These are phyloP conservation scores for Pseudolaguvia tuberculata DNA, from an alignment of 2,113 vertebrate species.

Conservation along the genomic window DNA sequence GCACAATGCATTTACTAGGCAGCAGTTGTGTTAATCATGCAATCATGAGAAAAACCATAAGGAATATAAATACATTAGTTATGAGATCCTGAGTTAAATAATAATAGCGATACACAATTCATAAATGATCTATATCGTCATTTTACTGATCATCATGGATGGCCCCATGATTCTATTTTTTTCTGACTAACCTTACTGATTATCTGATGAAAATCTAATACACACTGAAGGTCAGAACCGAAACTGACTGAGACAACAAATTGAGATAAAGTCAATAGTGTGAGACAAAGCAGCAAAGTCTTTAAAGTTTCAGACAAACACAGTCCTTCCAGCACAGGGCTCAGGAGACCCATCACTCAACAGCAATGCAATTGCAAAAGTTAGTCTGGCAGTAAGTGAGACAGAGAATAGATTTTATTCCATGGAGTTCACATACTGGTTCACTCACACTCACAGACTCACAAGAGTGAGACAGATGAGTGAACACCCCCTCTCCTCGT, in stretches of 20 bases:
- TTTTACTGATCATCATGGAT: too few species aligned
- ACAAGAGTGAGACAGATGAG: slow-evolving; percentile 25
- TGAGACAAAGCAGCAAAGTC: neutral
- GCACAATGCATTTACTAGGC: too few species aligned
- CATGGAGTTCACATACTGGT: neutral
- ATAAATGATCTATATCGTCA: too few species aligned
- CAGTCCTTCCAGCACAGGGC: neutral
- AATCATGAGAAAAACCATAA: too few species aligned
- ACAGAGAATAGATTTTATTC: neutral
- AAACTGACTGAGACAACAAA: slow-evolving; percentile 6
- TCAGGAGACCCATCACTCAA: neutral
- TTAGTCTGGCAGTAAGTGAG: slow-evolving; percentile 4
- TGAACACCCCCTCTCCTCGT: neutral
- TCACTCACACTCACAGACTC: neutral
- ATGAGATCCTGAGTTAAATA: too few species aligned
- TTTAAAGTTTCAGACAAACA: slow-evolving; percentile 15
- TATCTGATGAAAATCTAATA: slow-evolving; percentile 16
- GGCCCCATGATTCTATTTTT: too few species aligned
- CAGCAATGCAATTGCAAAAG: neutral
- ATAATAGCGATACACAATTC: too few species aligned
- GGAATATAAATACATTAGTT: too few species aligned
- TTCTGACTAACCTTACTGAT: too few species aligned
- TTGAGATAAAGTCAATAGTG: neutral
- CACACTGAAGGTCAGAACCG: slow-evolving; percentile 4
- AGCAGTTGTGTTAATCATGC: too few species aligned